These are phyloP conservation scores for Oscheius sp. DNA, from an alignment of 2,888 invertebrate species.

Conservation along the genomic window DNA sequence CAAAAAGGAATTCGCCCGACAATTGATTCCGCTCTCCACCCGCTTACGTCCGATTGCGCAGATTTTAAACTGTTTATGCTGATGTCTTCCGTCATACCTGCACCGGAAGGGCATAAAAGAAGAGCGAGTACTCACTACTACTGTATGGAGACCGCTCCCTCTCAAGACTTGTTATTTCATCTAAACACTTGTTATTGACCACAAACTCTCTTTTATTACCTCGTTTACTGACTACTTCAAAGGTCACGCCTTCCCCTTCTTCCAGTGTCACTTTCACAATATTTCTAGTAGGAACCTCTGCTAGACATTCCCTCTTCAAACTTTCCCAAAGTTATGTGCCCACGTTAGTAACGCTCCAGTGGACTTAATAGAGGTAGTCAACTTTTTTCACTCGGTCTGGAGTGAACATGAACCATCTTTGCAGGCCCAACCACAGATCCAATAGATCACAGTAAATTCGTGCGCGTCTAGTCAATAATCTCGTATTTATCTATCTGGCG, in stretches of 20 bases:
- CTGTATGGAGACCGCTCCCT: background rate
- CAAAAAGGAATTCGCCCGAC: constrained; percentile 16
- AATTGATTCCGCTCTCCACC: constrained; percentile 2
- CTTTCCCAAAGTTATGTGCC: background rate
- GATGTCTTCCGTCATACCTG: constrained; percentile 28
- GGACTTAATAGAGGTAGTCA: too few relatives aligned
- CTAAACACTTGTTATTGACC: background rate
- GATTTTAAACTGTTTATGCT: constrained; percentile 36
- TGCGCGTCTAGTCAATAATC: too few relatives aligned
- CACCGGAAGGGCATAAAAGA: constrained; percentile 15
- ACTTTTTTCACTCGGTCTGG: too few relatives aligned
- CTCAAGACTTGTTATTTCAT: background rate
- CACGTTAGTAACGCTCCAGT: too few relatives aligned
- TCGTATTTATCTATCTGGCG: too few relatives aligned
- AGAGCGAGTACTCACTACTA: too few relatives aligned
- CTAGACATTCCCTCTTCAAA: background rate
- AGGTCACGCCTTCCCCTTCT: background rate
- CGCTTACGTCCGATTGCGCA: constrained; percentile 29
- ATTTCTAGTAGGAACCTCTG: too few relatives aligned
- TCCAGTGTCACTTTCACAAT: background rate
- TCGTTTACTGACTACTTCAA: background rate
- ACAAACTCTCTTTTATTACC: background rate
- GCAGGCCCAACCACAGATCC: too few relatives aligned
- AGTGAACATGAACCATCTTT: too few relatives aligned
- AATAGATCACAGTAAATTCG: too few relatives aligned